Evolutionary conservation across 2,888 invertebrate species (phyloP), one percentile per base, ranked within the genome.

Genomic region (Euzetes globulus): DNA sequence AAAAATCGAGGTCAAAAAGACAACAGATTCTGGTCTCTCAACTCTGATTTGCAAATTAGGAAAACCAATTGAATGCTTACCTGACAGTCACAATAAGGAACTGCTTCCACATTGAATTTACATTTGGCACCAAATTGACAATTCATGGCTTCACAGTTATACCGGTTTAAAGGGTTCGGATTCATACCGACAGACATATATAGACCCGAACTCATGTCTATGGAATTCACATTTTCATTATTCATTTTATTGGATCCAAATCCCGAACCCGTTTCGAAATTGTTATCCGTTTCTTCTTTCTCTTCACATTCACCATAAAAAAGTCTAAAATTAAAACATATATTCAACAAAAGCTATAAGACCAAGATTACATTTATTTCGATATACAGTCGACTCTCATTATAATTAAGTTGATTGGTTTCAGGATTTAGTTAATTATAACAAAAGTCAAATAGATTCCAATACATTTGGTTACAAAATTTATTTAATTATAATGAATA

Each of bases 301-400:
- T 80, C 81, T 7, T 80, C 81, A 78, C 84, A 84, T 74, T 82
- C 81, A 1, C 82, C 82, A 29, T 80, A 79, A 75, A 81, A 80
- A 15, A 79, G 77, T 13, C 73, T 73, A 65, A 7, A 33, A 33
- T 9, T 71, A 27, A 47, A 47, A 7, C 5, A 9, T 7, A 47
- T 7, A 7, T 2, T 47, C 13, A 7, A 3, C 7, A 47, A 47
- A 5, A n/a, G 13, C 15, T 47, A 7, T 47, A 7, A 15, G 4
- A 47, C 13, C 13, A 3, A n/a, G n/a, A n/a, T n/a, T n/a, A n/a
- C n/a, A n/a, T n/a, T n/a, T n/a, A n/a, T n/a, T n/a, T n/a, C n/a
- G n/a, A n/a, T n/a, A n/a, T n/a, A n/a, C n/a, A n/a, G n/a, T n/a
- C n/a, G n/a, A n/a, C n/a, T n/a, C n/a, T n/a, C n/a, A n/a, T n/a